phyloP scores from a whole-genome alignment of 2,888 invertebrate genomes.

The Augiades crinisus region DNA sequence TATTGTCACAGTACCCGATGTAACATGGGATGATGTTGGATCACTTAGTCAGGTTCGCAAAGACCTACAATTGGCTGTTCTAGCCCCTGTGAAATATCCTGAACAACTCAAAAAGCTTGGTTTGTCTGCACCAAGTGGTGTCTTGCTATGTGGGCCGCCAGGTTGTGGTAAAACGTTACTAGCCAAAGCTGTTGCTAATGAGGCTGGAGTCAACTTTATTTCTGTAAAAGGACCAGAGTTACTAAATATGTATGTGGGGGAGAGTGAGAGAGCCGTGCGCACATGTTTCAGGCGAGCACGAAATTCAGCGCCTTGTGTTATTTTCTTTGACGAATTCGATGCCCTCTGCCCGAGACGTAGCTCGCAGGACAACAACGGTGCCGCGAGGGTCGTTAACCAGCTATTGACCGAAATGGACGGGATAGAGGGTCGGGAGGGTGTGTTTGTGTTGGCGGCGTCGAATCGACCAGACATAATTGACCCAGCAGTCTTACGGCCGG shows the following conservation, averaged over 20 bases:
- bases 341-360: constrained; percentile 95
- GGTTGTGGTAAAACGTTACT: constrained; percentile 98
- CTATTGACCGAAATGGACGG: constrained; percentile 99
- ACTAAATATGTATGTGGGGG: constrained; percentile 99
- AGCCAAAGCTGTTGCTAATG: constrained; percentile 99
- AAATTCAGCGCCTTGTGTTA: constrained; percentile 98
- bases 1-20: constrained; percentile 98
- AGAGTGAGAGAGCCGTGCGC: constrained; percentile 98
- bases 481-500: constrained; percentile 94
- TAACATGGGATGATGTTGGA: constrained; percentile 98
- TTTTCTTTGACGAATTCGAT: constrained; percentile 99
- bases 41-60: constrained; percentile 93
- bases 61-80: constrained; percentile 93
- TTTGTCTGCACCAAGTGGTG: constrained; percentile 91
- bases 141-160: constrained; percentile 97
- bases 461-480: constrained; percentile 98
- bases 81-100: constrained; percentile 95
- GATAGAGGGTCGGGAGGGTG: constrained; percentile 93
- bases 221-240: constrained; percentile 99
- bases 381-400: constrained; percentile 96
- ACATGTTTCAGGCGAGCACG: constrained; percentile 96
- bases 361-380: constrained; percentile 86
- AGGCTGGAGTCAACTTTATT: constrained; percentile 99
- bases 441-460: constrained; percentile 97
- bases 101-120: constrained; percentile 90